Percentiles rank a stretch among this genome's conserved stretches.
Conservation (phyloP, 2,113 vertebrate species). For the Trinectes maculatus region DNA sequence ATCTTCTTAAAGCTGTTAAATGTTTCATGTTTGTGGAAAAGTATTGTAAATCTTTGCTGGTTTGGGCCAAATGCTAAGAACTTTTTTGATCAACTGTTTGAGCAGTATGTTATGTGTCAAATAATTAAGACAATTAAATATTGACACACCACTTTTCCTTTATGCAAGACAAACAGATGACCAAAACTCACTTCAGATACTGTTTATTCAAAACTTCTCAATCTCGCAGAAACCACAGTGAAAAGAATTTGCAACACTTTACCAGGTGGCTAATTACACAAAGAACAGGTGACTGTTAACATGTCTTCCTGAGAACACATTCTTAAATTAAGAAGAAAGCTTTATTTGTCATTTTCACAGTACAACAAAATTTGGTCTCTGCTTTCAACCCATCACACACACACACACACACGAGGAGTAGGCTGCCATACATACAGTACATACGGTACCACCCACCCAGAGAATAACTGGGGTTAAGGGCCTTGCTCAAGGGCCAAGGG, state of each 20-base stretch:
- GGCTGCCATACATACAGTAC: too few relatives aligned
- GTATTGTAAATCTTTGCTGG: background rate
- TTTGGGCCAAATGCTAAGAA: background rate
- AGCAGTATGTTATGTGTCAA: background rate
- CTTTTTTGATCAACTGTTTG: background rate
- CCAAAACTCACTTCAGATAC: slow-evolving; percentile 2
- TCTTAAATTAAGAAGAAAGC: too few relatives aligned
- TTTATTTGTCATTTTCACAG: too few relatives aligned
- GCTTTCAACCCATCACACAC: too few relatives aligned
- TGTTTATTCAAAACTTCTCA: background rate
- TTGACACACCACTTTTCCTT: background rate
- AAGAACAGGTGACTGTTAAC: background rate
- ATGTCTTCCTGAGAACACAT: background rate
- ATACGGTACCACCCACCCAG: too few relatives aligned
- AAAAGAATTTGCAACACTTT: background rate
- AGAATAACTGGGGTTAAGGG: too few relatives aligned
- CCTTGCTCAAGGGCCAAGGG: too few relatives aligned
- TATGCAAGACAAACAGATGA: background rate
- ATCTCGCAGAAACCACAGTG: background rate
- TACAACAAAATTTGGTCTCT: too few relatives aligned
- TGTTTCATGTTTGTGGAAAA: background rate
- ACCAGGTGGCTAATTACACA: background rate
- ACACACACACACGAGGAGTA: too few relatives aligned
- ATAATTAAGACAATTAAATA: background rate
- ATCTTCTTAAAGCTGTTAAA: background rate